A percentile compares a stretch with the other conserved stretches of the same genome.
phyloP scores from a whole-genome alignment of 2,113 vertebrate species.

The Prionailurus bengalensis region DNA sequence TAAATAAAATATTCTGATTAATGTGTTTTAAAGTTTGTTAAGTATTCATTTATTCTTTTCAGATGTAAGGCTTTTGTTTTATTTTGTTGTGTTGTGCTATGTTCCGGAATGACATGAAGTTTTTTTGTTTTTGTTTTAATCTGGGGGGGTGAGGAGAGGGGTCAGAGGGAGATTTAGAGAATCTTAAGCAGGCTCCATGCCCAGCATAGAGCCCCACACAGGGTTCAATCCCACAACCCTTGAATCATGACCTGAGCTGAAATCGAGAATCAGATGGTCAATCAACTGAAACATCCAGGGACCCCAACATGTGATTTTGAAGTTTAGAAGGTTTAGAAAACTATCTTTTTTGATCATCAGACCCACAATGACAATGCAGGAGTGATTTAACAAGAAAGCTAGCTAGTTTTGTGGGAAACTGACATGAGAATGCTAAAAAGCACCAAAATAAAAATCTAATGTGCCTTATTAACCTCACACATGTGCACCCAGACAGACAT shows the following conservation, averaged over 20 bases:
- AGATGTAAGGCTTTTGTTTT: not conserved
- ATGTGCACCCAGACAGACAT: not conserved
- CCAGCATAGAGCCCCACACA: too few species aligned
- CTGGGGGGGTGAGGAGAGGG: too few species aligned
- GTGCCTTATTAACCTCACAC: not conserved
- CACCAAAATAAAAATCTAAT: not conserved
- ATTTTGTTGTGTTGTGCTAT: not conserved
- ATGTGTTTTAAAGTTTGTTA: not conserved
- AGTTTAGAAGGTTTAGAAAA: not conserved
- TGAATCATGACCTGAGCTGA: too few species aligned
- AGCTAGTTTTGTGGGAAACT: not conserved
- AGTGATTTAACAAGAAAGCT: not conserved
- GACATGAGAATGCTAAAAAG: conserved; percentile 10
- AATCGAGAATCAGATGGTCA: too few species aligned
- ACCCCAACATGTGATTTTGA: too few species aligned
- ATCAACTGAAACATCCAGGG: too few species aligned
- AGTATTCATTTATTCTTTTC: not conserved
- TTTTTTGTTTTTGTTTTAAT: too few species aligned
- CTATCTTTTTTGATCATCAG: not conserved
- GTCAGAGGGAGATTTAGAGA: too few species aligned
- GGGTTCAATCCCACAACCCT: too few species aligned
- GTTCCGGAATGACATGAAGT: not conserved
- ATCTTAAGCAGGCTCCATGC: too few species aligned
- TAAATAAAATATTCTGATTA: not conserved
- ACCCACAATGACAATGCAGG: not conserved